phyloP scores from a whole-genome alignment of 64 coral and sea anemone species.

The Astreopora myriophthalma region DNA sequence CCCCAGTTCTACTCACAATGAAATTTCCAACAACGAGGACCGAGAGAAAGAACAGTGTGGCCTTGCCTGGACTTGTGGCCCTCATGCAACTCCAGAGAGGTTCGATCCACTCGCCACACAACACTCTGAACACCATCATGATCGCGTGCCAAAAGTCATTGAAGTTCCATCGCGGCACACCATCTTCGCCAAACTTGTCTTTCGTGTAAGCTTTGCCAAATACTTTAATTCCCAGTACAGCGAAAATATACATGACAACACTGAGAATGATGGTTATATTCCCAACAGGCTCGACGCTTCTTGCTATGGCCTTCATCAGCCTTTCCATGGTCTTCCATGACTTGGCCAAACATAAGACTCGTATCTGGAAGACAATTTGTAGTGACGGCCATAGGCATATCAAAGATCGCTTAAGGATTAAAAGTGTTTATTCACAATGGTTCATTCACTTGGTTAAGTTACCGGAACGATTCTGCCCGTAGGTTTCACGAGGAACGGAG shows the following conservation, averaged over 20 bases:
- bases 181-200: constrained; percentile 58
- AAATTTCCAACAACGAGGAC: constrained; percentile 80
- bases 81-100: constrained; percentile 90
- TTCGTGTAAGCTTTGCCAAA: constrained; percentile 77
- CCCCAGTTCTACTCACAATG: constrained; percentile 51
- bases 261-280: constrained; percentile 79
- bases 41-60: constrained; percentile 66
- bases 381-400: too few species aligned
- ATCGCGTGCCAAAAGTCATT: constrained; percentile 85
- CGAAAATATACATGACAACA: constrained; percentile 86
- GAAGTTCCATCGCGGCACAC: constrained; percentile 87
- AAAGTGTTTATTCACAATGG: too few species aligned
- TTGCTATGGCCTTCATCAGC: constrained; percentile 64
- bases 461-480: too few species aligned
- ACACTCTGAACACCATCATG: constrained; percentile 82
- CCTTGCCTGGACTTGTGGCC: constrained; percentile 34
- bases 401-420: too few species aligned
- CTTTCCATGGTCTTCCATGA: constrained; percentile 88
- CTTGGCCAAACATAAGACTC: constrained; percentile 74
- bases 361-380: constrained; percentile 34
- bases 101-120: constrained; percentile 89
- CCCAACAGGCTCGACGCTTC: constrained; percentile 71
- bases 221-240: constrained; percentile 75
- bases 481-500: too few species aligned
- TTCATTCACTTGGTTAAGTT: too few species aligned